Evolutionary conservation across 2,113 vertebrate genomes (phyloP), one percentile per base, ranked within the genome.

Genomic region (Bubo blakistoni): DNA sequence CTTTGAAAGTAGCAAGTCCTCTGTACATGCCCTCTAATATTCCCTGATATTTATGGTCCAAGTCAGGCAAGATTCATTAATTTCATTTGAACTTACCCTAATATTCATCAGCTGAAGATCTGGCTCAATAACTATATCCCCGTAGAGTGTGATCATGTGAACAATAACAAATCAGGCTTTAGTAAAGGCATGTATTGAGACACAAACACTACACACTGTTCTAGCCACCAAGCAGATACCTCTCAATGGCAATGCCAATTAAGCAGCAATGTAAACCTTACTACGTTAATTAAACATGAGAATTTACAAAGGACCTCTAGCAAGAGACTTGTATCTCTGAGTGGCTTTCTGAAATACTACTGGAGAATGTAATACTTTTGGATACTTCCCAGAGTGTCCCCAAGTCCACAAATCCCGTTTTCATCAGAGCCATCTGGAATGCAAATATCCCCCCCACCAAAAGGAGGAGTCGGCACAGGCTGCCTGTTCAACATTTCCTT

Each of bases 231-330:
- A 76, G 70, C 73, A 93, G 77, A 57, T 59, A 77, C 67, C 24
- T 95, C 94, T 97, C 90, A 96, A 78, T 55, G 78, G 72, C 62
- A 71, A 79, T 70, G 40, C 63, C 95, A 97, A 96, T 98, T 97
- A 98, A 96, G 73, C 4, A 1, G 81, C 80, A 93, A 62, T 55
- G 74, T 90, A 97, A 97, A 97, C 81, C 86, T 74, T 81, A 88
- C 80, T 84, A 91, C 1, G 47, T 96, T 92, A 96, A 96, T 98
- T 97, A 97, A 97, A 96, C 87, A 97, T 65, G 65, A 96, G 94
- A 96, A 96, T 96, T 90, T 97, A 95, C 92, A 92, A 74, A 96
- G 87, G 67, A 90, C 62, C 38, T 93, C 81, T 29, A 95, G 74
- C 52, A 87, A 96, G 79, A 88, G 78, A 51, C 59, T 92, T 92